phyloP scores from a whole-genome alignment of 2,113 vertebrate genomes.

The Uria aalge region DNA sequence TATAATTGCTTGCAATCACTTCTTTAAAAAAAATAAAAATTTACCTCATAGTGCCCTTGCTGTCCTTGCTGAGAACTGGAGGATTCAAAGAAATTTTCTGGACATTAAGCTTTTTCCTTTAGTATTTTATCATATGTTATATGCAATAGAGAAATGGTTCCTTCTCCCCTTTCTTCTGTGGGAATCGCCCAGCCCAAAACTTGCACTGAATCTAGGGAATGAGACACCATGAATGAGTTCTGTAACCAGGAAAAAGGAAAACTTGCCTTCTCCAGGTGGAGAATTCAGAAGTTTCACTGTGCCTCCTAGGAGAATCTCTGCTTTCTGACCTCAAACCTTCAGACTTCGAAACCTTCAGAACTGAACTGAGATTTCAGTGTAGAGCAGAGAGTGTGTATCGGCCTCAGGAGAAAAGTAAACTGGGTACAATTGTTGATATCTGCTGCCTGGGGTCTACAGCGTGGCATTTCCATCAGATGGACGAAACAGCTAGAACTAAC shows the following conservation, averaged over 20 bases:
- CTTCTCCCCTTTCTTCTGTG: background rate
- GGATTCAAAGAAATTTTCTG: background rate
- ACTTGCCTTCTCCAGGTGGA: background rate
- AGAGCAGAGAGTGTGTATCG: accelerated
- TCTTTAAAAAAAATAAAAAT: background rate
- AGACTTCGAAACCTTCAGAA: background rate
- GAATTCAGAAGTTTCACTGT: background rate
- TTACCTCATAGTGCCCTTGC: background rate
- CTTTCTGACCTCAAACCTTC: background rate
- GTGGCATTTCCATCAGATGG: background rate
- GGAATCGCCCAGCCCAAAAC: background rate
- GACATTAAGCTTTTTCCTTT: background rate
- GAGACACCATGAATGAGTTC: background rate
- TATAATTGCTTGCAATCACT: background rate
- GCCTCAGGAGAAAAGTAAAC: background rate
- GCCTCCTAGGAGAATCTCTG: background rate
- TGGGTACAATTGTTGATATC: background rate
- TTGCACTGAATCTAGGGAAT: background rate
- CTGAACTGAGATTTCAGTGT: background rate
- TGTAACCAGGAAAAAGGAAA: background rate
- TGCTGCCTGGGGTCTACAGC: background rate
- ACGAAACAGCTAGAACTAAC: background rate
- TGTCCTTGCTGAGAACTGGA: background rate
- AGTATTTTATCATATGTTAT: background rate
- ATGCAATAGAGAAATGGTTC: background rate